Conservation (phyloP, 2,113 vertebrate genomes). For the Sander lucioperca region DNA sequence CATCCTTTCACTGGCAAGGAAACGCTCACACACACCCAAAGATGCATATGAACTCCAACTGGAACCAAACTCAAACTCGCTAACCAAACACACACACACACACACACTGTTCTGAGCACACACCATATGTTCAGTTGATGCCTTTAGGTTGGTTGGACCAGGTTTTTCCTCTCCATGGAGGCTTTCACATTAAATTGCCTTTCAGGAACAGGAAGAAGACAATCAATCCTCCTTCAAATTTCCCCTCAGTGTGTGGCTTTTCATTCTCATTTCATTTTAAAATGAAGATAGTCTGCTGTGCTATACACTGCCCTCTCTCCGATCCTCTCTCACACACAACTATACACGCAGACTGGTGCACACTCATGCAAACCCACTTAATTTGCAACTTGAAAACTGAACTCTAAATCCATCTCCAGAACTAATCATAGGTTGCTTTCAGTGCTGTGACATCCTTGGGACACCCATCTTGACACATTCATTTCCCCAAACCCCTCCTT, state of each 20-base stretch:
- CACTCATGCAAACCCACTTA: conserved; percentile 27
- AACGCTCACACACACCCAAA: conserved; percentile 2
- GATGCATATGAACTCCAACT: conserved; percentile 31
- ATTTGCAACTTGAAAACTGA: conserved; percentile 46
- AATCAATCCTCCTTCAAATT: not conserved
- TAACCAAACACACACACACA: conserved; percentile 1
- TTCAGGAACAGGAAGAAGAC: not conserved
- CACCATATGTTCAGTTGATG: conserved; percentile 25
- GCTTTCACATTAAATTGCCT: conserved; percentile 10
- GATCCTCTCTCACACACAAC: not conserved
- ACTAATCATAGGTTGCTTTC: conserved; percentile 64
- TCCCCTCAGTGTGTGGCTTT: not conserved
- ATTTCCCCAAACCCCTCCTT: conserved; percentile 56
- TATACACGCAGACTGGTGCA: not conserved
- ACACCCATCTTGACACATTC: conserved; percentile 59
- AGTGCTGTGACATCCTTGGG: conserved; percentile 39
- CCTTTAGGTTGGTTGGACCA: conserved; percentile 10
- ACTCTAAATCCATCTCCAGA: conserved; percentile 54
- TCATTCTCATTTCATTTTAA: not conserved
- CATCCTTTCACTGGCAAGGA: not conserved
- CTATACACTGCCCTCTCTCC: not conserved
- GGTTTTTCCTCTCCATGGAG: not conserved
- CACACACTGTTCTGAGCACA: conserved; percentile 1
- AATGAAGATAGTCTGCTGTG: not conserved
- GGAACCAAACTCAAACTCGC: not conserved